Evolutionary conservation across 2,797 vertebrate genomes (phyloP).

Genomic region (Triplophysa yarkandensis): DNA sequence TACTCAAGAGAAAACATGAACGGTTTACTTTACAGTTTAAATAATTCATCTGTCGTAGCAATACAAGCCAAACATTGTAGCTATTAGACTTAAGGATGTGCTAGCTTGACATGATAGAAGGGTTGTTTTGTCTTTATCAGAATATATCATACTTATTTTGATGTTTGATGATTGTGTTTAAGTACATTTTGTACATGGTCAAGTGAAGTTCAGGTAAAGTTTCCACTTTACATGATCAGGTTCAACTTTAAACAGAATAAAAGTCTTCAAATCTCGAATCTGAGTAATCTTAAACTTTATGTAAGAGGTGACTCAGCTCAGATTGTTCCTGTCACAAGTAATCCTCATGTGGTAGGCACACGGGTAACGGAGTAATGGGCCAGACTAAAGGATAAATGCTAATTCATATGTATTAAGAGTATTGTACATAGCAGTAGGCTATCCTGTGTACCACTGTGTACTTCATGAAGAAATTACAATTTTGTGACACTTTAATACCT

Average conservation of each 20-base stretch:
- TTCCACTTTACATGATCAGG: not conserved
- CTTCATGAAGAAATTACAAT: not conserved
- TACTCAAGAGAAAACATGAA: slow-evolving; percentile 21
- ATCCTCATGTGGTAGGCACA: slow-evolving; percentile 1
- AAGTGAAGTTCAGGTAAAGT: slow-evolving; percentile 1
- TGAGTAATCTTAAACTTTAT: not conserved
- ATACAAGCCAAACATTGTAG: not conserved
- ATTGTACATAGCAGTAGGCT: slow-evolving; percentile 29
- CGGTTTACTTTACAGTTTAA: slow-evolving; percentile 27
- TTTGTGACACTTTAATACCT: slow-evolving; percentile 12
- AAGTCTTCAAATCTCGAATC: not conserved
- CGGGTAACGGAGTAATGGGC: not conserved
- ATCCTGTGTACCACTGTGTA: slow-evolving; percentile 2
- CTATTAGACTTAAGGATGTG: slow-evolving; percentile 14
- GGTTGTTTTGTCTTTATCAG: not conserved
- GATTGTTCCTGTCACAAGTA: slow-evolving; percentile 10
- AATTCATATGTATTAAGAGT: slow-evolving; percentile 13
- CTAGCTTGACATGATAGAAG: not conserved
- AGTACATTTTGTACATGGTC: too few species aligned
- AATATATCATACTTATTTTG: not conserved
- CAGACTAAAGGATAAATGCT: slow-evolving; percentile 6
- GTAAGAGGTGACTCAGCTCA: slow-evolving; percentile 27
- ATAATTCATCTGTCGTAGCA: slow-evolving; percentile 29
- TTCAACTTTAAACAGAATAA: not conserved
- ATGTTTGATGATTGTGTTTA: too few species aligned